Conservation (phyloP, 2,797 vertebrate species). For the Xiphophorus birchmanni region DNA sequence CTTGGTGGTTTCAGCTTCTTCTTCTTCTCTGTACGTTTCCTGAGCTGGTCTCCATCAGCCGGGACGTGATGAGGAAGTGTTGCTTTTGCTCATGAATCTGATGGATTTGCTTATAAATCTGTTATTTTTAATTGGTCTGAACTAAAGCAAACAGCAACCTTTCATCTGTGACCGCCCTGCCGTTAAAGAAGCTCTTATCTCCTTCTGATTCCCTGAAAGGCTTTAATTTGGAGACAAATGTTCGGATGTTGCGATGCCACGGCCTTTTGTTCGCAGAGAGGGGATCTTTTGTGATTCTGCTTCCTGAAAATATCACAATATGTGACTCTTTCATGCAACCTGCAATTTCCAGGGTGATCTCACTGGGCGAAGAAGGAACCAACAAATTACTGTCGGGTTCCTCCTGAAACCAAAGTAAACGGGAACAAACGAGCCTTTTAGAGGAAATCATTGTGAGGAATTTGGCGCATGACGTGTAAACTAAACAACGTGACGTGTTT, state of each 20-base stretch:
- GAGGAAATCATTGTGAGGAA: neutral
- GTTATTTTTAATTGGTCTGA: neutral
- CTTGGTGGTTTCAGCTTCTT: too few relatives aligned
- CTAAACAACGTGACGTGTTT: neutral
- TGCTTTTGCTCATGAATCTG: neutral
- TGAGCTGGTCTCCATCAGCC: neutral
- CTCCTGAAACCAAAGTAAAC: slow-evolving; percentile 1
- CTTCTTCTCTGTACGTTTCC: too few relatives aligned
- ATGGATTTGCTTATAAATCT: neutral
- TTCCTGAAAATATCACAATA: slow-evolving; percentile 12
- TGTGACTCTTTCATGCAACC: neutral
- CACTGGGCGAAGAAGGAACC: neutral
- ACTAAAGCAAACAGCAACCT: neutral
- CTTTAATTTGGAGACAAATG: slow-evolving; percentile 30
- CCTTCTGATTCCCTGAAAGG: slow-evolving; percentile 15
- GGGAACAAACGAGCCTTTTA: slow-evolving; percentile 9
- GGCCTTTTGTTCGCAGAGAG: neutral
- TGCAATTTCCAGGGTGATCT: slow-evolving; percentile 11
- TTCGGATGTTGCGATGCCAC: slow-evolving; percentile 15
- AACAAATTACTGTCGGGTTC: slow-evolving; percentile 11
- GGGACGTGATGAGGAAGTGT: neutral
- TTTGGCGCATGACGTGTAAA: neutral
- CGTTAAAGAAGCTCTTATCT: neutral
- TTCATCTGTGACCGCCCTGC: neutral
- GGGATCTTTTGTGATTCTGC: neutral